These are phyloP conservation scores for Cyprinodon diabolis DNA, from an alignment of 2,797 vertebrate species.

Conservation along the genomic window DNA sequence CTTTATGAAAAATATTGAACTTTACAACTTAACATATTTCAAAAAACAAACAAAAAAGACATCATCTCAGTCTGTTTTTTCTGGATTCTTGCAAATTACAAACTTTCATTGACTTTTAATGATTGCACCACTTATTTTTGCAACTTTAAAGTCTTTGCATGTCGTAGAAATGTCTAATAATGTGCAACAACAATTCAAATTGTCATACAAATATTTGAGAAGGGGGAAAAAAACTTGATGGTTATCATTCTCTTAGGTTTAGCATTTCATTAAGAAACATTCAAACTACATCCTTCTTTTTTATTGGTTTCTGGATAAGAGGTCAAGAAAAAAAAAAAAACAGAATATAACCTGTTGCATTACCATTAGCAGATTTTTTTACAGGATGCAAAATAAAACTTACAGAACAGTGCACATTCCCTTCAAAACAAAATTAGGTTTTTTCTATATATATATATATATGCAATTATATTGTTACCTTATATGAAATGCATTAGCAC, in stretches of 20 bases:
- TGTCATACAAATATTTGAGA: conserved; percentile 32
- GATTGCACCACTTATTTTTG: conserved; percentile 16
- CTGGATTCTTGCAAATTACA: conserved; percentile 27
- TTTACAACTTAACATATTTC: conserved; percentile 51
- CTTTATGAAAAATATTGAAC: conserved; percentile 38
- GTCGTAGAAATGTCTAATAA: conserved; percentile 25
- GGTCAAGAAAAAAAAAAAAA: conserved; percentile 1
- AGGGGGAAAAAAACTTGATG: conserved; percentile 42
- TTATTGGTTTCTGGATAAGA: conserved; percentile 13
- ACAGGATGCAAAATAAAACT: neutral
- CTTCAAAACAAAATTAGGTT: neutral
- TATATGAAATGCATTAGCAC: conserved; percentile 43
- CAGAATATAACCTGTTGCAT: too few species aligned
- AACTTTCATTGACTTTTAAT: conserved; percentile 33
- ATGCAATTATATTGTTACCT: neutral
- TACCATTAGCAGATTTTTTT: too few species aligned
- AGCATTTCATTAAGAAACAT: conserved; percentile 30
- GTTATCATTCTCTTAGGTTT: conserved; percentile 7
- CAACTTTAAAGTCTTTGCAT: conserved; percentile 23
- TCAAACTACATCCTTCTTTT: conserved; percentile 41
- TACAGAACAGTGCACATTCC: conserved; percentile 5
- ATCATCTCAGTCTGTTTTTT: conserved; percentile 12
- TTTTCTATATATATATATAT: neutral
- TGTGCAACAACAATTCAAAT: conserved; percentile 39
- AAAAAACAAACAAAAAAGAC: conserved; percentile 17